Evolutionary conservation across 2,113 vertebrate genomes (phyloP).

Genomic region (Caranx melampygus): DNA sequence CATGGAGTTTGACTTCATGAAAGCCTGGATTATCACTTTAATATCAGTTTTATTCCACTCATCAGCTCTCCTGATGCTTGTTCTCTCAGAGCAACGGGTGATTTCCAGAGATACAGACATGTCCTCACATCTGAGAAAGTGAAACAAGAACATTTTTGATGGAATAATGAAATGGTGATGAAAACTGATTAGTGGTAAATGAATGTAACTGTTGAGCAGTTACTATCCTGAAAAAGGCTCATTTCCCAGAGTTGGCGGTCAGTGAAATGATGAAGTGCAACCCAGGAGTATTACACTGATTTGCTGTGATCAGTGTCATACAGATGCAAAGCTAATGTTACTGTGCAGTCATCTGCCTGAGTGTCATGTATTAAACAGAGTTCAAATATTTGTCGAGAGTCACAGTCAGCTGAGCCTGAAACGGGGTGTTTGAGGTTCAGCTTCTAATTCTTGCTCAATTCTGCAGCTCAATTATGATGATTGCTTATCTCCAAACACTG

Average conservation of each 20-base stretch:
- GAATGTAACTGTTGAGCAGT: not conserved
- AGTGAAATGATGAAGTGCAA: not conserved
- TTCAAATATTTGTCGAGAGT: not conserved
- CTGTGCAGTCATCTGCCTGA: not conserved
- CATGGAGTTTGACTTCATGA: not conserved
- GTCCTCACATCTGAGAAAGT: not conserved
- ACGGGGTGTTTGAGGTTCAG: conserved; percentile 26
- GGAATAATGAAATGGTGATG: not conserved
- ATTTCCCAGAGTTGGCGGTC: not conserved
- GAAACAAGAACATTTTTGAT: not conserved
- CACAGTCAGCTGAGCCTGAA: not conserved
- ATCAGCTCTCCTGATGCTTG: not conserved
- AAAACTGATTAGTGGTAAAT: not conserved
- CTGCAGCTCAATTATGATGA: conserved; percentile 38
- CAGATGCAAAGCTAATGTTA: not conserved
- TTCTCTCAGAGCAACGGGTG: not conserved
- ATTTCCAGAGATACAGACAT: not conserved
- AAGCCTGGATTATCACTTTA: not conserved
- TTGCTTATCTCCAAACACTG: conserved; percentile 16
- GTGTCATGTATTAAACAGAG: not conserved
- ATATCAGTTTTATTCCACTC: not conserved
- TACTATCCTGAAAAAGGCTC: not conserved
- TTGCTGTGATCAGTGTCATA: not conserved
- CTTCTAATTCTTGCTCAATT: conserved; percentile 21
- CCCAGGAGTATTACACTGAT: not conserved